Conservation (phyloP, 2,888 invertebrate genomes). For the Petrolisthes cinctipes region DNA sequence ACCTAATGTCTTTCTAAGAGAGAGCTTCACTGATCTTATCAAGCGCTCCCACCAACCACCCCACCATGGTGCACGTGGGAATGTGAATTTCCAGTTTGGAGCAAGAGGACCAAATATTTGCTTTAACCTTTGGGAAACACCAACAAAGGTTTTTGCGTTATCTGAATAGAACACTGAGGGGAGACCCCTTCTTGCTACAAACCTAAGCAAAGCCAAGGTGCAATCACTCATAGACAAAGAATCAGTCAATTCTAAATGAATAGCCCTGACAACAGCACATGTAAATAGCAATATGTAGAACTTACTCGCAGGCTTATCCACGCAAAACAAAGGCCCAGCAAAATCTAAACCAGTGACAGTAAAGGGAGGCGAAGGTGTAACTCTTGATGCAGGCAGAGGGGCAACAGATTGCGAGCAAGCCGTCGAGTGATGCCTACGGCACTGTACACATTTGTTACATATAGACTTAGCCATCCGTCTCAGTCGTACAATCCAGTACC, state of each 20-base stretch:
- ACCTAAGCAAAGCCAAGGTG: too few species aligned
- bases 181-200: background rate
- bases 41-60: slow-evolving; percentile 67
- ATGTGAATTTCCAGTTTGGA: slow-evolving; percentile 69
- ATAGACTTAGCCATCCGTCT: slow-evolving; percentile 6
- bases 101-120: slow-evolving; percentile 2
- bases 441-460: slow-evolving; percentile 12
- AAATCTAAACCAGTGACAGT: slow-evolving; percentile 66
- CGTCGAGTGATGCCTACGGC: slow-evolving; percentile 25
- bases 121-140: background rate
- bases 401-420: slow-evolving; percentile 23
- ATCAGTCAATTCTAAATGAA: slow-evolving; percentile 67
- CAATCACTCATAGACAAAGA: too few species aligned
- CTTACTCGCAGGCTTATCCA: slow-evolving; percentile 52
- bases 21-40: too few species aligned
- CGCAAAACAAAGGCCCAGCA: slow-evolving; percentile 67
- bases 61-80: slow-evolving; percentile 70
- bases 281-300: slow-evolving; percentile 67
- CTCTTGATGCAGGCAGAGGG: too few species aligned
- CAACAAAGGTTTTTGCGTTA: slow-evolving; percentile 1
- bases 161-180: background rate
- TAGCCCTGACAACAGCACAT: slow-evolving; percentile 66
- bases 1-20: slow-evolving; percentile 61
- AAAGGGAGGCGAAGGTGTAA: slow-evolving; percentile 17
- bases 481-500: slow-evolving; percentile 18